These are phyloP conservation scores for Aleadryas rufinucha DNA, from an alignment of 2,113 vertebrate species.

Conservation along the genomic window DNA sequence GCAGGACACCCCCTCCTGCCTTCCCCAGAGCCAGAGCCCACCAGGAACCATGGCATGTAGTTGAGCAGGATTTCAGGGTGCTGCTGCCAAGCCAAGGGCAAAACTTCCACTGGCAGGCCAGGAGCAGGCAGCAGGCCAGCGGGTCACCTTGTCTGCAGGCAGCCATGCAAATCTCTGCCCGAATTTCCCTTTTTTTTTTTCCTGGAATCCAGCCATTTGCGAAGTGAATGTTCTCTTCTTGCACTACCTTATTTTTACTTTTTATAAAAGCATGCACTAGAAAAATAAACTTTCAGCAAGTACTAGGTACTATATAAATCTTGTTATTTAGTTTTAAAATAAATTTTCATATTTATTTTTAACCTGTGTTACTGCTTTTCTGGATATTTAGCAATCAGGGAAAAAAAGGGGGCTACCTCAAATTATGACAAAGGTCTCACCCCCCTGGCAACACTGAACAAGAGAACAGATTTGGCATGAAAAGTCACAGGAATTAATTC, in stretches of 20 bases:
- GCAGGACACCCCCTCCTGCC: background rate
- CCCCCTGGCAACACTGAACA: background rate
- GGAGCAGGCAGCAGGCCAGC: constrained; percentile 24
- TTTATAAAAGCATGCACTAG: background rate
- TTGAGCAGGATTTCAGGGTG: background rate
- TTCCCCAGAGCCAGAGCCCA: rapidly evolving
- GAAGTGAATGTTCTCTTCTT: constrained; percentile 25
- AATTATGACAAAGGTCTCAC: constrained; percentile 23
- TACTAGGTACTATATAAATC: background rate
- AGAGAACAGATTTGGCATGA: background rate
- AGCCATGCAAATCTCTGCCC: background rate
- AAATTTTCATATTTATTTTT: background rate
- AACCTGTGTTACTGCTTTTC: constrained; percentile 9
- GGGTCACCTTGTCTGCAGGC: background rate
- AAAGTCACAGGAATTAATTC: background rate
- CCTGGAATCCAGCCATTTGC: constrained; percentile 11
- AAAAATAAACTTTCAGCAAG: constrained; percentile 35
- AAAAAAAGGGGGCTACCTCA: background rate
- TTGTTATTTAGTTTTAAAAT: background rate
- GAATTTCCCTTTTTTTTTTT: background rate
- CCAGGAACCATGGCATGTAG: rapidly evolving
- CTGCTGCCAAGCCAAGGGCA: constrained; percentile 22
- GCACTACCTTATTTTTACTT: background rate
- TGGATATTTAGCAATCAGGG: background rate
- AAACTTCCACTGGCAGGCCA: background rate